phyloP scores from a whole-genome alignment of 30 jellyfish, hydroid and myxozoan genomes.

The Sanderia malayensis region DNA sequence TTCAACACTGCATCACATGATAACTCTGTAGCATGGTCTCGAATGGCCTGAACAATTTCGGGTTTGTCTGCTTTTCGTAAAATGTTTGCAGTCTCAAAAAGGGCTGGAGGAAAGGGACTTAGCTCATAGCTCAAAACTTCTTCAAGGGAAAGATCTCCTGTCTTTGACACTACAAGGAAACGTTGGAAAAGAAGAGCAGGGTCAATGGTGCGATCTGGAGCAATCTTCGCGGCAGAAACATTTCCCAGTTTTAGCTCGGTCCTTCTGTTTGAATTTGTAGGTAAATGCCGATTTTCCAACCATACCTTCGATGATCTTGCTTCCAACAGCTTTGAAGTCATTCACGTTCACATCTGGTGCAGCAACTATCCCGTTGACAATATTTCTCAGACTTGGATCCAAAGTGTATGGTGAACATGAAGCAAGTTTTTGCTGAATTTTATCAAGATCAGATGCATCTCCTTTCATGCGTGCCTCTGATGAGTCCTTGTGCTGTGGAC shows the following conservation, averaged over 20 bases:
- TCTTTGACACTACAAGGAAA: slow-evolving; percentile 4
- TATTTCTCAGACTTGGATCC: slow-evolving; percentile 6
- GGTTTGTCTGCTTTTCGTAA: slow-evolving; percentile 20
- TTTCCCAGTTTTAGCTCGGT: not conserved
- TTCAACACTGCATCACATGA: slow-evolving; percentile 11
- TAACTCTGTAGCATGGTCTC: slow-evolving; percentile 17
- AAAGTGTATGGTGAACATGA: slow-evolving; percentile 2
- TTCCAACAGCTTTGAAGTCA: slow-evolving; percentile 4
- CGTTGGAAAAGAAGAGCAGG: slow-evolving; percentile 28
- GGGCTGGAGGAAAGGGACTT: slow-evolving; percentile 30
- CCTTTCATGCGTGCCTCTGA: slow-evolving; percentile 18
- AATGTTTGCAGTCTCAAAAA: slow-evolving; percentile 10
- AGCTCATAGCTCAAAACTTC: slow-evolving; percentile 24
- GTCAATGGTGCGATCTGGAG: slow-evolving; percentile 18
- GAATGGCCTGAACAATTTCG: slow-evolving; percentile 18
- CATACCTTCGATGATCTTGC: slow-evolving; percentile 5
- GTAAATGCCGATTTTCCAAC: not conserved
- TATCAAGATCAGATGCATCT: slow-evolving; percentile 21
- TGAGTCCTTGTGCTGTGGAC: slow-evolving; percentile 31
- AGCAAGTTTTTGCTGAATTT: not conserved
- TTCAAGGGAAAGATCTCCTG: slow-evolving; percentile 5
- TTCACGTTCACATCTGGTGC: slow-evolving; percentile 7
- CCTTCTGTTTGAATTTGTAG: slow-evolving; percentile 1
- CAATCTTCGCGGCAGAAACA: slow-evolving; percentile 7
- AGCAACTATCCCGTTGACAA: slow-evolving; percentile 8